Percentiles rank a stretch among this genome's conserved stretches.
Conservation (phyloP, 2,888 invertebrate genomes). For the Exephanes ischioxanthus region DNA sequence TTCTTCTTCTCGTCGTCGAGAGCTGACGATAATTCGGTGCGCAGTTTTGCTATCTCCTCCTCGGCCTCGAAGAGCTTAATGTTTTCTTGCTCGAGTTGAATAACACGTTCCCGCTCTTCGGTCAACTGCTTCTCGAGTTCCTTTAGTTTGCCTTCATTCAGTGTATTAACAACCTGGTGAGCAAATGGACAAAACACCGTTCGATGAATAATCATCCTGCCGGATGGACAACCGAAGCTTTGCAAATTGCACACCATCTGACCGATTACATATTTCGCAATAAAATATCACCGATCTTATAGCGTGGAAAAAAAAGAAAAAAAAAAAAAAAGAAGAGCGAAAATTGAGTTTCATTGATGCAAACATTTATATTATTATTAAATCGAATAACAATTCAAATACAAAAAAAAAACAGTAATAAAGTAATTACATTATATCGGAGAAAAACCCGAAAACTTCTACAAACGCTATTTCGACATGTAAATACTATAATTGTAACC, state of each 20-base stretch:
- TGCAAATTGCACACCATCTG: background rate
- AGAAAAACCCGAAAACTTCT: background rate
- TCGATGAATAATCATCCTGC: constrained; percentile 49
- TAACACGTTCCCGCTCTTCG: constrained; percentile 85
- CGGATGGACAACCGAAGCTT: background rate
- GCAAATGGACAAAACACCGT: constrained; percentile 54
- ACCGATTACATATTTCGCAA: background rate
- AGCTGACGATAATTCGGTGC: constrained; percentile 86
- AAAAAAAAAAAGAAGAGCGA: background rate
- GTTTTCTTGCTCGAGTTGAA: constrained; percentile 86
- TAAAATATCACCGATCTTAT: background rate
- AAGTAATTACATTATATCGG: background rate
- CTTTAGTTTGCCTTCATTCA: constrained; percentile 85
- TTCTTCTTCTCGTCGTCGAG: constrained; percentile 65
- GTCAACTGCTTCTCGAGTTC: constrained; percentile 85
- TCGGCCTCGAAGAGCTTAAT: constrained; percentile 88
- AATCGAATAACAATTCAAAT: constrained; percentile 13
- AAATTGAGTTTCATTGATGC: constrained; percentile 3
- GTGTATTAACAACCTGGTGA: constrained; percentile 85
- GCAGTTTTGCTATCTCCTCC: constrained; percentile 88
- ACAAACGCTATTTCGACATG: background rate
- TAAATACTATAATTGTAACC: background rate
- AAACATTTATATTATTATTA: constrained; percentile 32
- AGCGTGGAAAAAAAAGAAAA: background rate
- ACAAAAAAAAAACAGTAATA: constrained; percentile 27